Conservation (phyloP, 2,888 invertebrate species). For the Nymphalis c-album region DNA sequence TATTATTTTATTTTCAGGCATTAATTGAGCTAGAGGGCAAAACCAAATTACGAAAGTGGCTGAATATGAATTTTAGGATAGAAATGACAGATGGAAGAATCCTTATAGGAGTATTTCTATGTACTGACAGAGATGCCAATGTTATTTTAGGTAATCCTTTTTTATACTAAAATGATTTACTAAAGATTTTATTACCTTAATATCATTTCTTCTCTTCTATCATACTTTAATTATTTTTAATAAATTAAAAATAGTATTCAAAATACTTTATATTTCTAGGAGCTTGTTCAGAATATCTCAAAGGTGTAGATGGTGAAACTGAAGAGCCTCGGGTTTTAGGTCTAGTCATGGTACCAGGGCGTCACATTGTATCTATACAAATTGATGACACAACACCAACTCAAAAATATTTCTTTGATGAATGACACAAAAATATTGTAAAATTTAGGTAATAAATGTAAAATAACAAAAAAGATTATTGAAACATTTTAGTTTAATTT, state of each 20-base stretch:
- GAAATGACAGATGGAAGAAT: slow-evolving; percentile 97
- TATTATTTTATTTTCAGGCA: slow-evolving; percentile 49
- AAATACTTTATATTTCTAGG: slow-evolving; percentile 67
- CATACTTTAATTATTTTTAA: neutral
- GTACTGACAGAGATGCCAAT: slow-evolving; percentile 97
- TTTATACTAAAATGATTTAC: neutral
- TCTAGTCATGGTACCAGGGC: slow-evolving; percentile 96
- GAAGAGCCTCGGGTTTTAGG: slow-evolving; percentile 93
- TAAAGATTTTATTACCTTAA: no score
- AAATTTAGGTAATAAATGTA: slow-evolving; percentile 26
- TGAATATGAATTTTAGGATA: slow-evolving; percentile 92
- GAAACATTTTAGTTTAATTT: slow-evolving; percentile 20
- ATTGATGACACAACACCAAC: slow-evolving; percentile 83
- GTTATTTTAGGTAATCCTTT: slow-evolving; percentile 84
- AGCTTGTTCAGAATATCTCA: slow-evolving; percentile 94
- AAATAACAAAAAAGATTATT: neutral
- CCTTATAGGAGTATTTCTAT: slow-evolving; percentile 91
- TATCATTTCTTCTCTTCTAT: no score
- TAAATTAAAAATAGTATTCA: no score
- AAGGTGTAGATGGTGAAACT: slow-evolving; percentile 82
- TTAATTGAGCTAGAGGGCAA: slow-evolving; percentile 79
- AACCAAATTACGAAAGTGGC: slow-evolving; percentile 87
- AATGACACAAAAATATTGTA: slow-evolving; percentile 44
- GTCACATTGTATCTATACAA: slow-evolving; percentile 94
- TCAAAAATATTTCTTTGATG: slow-evolving; percentile 68